Percentiles rank a stretch among this genome's conserved stretches.
These are phyloP conservation scores for Heliconius nattereri DNA, from an alignment of 1,140 invertebrate genomes.

Conservation along the genomic window DNA sequence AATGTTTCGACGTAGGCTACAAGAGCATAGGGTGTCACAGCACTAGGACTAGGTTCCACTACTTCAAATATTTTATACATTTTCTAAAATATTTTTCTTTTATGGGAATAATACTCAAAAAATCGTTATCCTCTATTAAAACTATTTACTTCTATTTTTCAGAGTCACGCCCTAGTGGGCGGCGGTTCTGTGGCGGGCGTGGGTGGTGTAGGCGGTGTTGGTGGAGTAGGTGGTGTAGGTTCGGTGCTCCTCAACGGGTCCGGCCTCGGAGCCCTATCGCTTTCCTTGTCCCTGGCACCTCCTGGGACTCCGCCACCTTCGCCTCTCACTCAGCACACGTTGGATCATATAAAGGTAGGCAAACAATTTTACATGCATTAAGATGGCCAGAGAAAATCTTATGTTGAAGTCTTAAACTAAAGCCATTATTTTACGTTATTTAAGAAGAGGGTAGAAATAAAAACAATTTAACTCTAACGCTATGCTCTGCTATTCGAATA, in stretches of 20 bases:
- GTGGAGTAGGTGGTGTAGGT: slow-evolving; percentile 40
- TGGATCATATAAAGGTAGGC: slow-evolving; percentile 91
- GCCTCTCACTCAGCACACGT: slow-evolving; percentile 88
- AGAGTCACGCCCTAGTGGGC: slow-evolving; percentile 58
- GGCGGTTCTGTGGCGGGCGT: slow-evolving; percentile 47
- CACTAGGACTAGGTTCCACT: too few relatives aligned
- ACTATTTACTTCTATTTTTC: slow-evolving; percentile 19
- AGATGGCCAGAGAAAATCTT: background rate
- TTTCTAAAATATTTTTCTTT: background rate
- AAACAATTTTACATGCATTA: too few relatives aligned
- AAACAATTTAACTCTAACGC: too few relatives aligned
- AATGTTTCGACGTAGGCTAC: too few relatives aligned
- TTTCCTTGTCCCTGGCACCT: slow-evolving; percentile 90
- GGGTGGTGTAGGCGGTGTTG: slow-evolving; percentile 1
- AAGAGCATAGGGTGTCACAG: too few relatives aligned
- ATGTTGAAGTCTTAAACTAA: background rate
- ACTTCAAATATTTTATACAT: too few relatives aligned
- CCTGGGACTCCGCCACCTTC: slow-evolving; percentile 87
- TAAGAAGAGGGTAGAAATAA: too few relatives aligned
- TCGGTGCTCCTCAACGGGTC: slow-evolving; percentile 82
- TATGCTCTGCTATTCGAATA: too few relatives aligned
- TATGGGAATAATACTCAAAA: background rate
- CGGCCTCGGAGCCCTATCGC: slow-evolving; percentile 85
- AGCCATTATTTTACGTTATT: too few relatives aligned
- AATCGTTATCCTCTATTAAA: background rate